phyloP scores from a whole-genome alignment of 2,888 invertebrate species.

The Ceraclea dissimilis region DNA sequence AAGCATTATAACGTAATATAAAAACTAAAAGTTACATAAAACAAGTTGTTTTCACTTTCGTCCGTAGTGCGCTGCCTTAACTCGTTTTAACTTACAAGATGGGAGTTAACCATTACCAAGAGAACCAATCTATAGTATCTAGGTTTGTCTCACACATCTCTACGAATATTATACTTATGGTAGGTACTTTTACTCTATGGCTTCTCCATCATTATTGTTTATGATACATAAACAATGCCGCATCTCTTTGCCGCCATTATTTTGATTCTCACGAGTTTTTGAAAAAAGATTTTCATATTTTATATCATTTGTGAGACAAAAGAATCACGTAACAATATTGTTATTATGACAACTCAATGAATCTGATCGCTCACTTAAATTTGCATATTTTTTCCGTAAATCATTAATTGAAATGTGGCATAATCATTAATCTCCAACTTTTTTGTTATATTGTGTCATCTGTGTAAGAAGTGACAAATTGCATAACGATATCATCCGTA shows the following conservation, averaged over 20 bases:
- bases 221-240: background rate
- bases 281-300: no score
- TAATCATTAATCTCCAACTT: no score
- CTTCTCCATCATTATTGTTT: background rate
- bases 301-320: no score
- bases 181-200: background rate
- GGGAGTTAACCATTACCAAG: background rate
- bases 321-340: no score
- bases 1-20: background rate
- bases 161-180: background rate
- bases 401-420: no score
- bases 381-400: no score
- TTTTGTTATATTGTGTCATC: no score
- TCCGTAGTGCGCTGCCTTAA: background rate
- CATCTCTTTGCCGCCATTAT: background rate
- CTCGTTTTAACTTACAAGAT: slow-evolving; percentile 2
- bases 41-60: background rate
- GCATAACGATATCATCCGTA: no score
- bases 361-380: no score
- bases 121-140: background rate
- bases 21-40: background rate
- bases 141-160: background rate
- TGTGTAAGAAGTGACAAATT: no score
- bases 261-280: background rate
- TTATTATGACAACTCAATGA: no score